A percentile compares a stretch with the other conserved stretches of the same genome.
phyloP scores from a whole-genome alignment of 2,888 invertebrate genomes.

The Tachina fera region DNA sequence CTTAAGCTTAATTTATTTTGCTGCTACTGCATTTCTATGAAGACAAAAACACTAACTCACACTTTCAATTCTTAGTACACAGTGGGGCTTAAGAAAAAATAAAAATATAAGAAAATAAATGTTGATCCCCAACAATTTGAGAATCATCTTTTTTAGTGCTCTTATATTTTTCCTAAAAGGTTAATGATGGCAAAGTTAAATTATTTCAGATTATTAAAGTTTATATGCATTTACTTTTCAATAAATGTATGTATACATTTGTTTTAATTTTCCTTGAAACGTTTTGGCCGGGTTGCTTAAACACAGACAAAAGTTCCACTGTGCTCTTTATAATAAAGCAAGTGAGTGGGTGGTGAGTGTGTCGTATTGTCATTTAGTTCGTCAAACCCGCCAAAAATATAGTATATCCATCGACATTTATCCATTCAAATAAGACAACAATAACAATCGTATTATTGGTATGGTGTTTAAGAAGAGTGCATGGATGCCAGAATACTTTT shows the following conservation, averaged over 20 bases:
- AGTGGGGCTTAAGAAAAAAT: not conserved
- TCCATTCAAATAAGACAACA: conserved; percentile 61
- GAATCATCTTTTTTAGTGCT: not conserved
- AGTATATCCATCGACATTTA: conserved; percentile 60
- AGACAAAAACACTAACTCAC: conserved; percentile 7
- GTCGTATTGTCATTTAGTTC: conserved; percentile 33
- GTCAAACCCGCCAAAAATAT: conserved; percentile 52
- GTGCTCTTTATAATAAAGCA: not conserved
- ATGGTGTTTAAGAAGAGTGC: conserved; percentile 43
- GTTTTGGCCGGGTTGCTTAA: no score
- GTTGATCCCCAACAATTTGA: not conserved
- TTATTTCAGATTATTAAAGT: not conserved
- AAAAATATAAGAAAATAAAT: not conserved
- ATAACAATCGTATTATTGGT: conserved; percentile 56
- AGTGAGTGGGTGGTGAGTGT: conserved; percentile 5
- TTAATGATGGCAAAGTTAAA: not conserved
- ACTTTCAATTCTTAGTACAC: conserved; percentile 11
- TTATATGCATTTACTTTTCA: not conserved
- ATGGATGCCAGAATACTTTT: conserved; percentile 25
- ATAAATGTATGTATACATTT: not conserved
- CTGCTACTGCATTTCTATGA: conserved; percentile 67
- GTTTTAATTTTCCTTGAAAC: not conserved
- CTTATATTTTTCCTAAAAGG: not conserved
- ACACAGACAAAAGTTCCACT: not conserved
- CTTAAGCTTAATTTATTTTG: conserved; percentile 70